phyloP scores from a whole-genome alignment of 2,797 vertebrate species.

The Aotus griseimembra region DNA sequence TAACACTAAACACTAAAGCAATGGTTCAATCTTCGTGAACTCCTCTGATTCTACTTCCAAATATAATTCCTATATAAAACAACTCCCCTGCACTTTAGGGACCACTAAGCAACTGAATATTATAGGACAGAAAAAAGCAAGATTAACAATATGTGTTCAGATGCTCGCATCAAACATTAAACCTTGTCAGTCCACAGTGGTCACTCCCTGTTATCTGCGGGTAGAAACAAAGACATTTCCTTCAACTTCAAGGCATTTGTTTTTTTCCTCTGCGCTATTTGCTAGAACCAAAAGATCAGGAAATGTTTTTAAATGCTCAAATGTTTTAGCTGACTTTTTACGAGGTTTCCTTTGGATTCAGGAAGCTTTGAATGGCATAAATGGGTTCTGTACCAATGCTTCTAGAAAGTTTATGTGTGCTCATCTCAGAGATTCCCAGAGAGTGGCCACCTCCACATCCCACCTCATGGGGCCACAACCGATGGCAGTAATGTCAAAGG shows the following conservation, averaged over 20 bases:
- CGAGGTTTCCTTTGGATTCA: constrained; percentile 7
- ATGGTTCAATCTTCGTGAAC: not conserved
- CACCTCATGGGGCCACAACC: not conserved
- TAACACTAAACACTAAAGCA: not conserved
- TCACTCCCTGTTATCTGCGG: not conserved
- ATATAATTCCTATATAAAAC: constrained; percentile 31
- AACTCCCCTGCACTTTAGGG: not conserved
- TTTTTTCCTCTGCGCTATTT: not conserved
- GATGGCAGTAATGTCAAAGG: not conserved
- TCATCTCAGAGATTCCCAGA: not conserved
- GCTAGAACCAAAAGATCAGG: constrained; percentile 8
- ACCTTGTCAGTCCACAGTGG: not conserved
- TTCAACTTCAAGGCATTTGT: not conserved
- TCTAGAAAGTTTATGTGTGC: not conserved
- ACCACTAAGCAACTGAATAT: constrained; percentile 9
- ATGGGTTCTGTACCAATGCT: not conserved
- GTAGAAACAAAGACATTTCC: not conserved
- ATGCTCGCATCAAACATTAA: not conserved
- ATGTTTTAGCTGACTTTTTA: constrained; percentile 14
- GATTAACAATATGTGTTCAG: not conserved
- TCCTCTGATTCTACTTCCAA: constrained; percentile 35
- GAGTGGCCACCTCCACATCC: not conserved
- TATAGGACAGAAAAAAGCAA: not conserved
- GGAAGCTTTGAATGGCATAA: constrained; percentile 13
- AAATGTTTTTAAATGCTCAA: not conserved